Base-by-base conservation (phyloP, 1,140 invertebrate species). In the Rhysida immarginata region DNA sequence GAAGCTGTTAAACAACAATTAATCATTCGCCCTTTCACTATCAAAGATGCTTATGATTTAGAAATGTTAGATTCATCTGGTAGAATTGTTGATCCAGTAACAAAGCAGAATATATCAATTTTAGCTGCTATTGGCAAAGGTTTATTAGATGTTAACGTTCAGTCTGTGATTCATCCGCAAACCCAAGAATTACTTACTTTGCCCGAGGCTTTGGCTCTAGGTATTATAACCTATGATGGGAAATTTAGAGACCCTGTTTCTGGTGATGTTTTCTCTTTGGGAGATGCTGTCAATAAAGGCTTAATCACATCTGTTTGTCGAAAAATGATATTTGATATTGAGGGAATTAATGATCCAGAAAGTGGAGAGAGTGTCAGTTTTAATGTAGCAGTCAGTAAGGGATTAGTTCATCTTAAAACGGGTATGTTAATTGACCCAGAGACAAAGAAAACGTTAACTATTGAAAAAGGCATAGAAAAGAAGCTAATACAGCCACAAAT, bases 261-360 rank as follows among this genome's bases (percentile, higher is more conserved):
- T 0, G 75, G 76, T n/a, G 80, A 86, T 68, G 68, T 77, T 20
- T 75, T 86, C 14, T 76, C 79, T 26, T 81, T 94, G 18, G 53
- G 66, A 49, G 83, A 92, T 65, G 91, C 90, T 2, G 83, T 91
- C 2, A 82, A 87, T 65, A 77, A 82, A 59, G 91, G 92, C 41
- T 75, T 87, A n/a, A 82, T 96, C 43, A 85, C 87, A 5, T 86
- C 90, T 2, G 83, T 94, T 2, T 78, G 82, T 13, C 84, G 87
- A 66, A 85, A 86, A 69, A 87, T 86, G 2, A 83, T 92, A 56
- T 95, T 95, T 67, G 84, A 95, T 66, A 87, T 94, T 55, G 87
- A 90, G 61, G 89, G 85, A 55, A 89, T 96, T 65, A 84, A 82
- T 65, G 87, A 95, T 69, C 81, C 85, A 0, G 76, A 81, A 58